Conservation (phyloP, 2,888 invertebrate genomes). For the Lepidocyrtinus sp. region DNA sequence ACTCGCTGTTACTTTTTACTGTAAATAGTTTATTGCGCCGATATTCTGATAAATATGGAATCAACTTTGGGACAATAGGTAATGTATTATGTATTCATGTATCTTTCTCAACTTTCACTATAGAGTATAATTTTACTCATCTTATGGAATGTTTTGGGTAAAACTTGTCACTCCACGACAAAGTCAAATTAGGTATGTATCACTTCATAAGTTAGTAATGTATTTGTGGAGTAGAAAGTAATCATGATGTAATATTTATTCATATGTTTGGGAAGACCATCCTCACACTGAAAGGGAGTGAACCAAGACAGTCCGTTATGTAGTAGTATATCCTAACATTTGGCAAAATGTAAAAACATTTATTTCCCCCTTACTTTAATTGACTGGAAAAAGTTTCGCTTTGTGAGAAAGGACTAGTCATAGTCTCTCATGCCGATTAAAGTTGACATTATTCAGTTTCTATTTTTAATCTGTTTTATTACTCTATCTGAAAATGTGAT, state of each 20-base stretch:
- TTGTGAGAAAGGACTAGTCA: not conserved
- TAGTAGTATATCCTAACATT: too few species aligned
- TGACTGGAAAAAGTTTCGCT: conserved; percentile 1
- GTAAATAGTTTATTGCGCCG: not conserved
- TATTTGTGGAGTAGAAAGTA: not conserved
- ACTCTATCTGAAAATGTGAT: not conserved
- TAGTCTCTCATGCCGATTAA: not conserved
- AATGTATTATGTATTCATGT: conserved; percentile 5
- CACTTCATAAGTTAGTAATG: conserved; percentile 3
- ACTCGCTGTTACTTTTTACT: not conserved
- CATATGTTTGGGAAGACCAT: too few species aligned
- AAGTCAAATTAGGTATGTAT: conserved; percentile 10
- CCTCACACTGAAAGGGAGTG: too few species aligned
- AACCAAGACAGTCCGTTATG: too few species aligned
- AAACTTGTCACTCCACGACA: not conserved
- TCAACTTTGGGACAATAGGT: not conserved
- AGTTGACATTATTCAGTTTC: not conserved
- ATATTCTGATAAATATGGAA: conserved; percentile 5
- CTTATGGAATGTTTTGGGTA: not conserved
- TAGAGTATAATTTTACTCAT: too few species aligned
- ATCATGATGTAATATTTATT: conserved; percentile 13
- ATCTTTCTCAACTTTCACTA: not conserved
- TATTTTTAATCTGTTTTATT: conserved; percentile 10
- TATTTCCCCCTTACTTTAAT: not conserved
- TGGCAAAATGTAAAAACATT: not conserved